These are phyloP conservation scores for Raja brachyura DNA, from an alignment of 2,113 vertebrate species.

Conservation along the genomic window DNA sequence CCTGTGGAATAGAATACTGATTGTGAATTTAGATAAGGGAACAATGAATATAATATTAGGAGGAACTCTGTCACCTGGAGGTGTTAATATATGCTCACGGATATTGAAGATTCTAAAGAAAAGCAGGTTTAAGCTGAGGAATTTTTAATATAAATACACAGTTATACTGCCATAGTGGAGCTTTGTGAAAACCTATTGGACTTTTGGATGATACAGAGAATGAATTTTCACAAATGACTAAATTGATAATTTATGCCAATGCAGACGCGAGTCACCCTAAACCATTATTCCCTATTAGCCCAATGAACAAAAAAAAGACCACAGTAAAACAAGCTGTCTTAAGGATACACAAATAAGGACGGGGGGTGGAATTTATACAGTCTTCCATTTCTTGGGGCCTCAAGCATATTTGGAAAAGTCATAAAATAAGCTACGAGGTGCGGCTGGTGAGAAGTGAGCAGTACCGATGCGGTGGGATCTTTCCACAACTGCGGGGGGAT, in stretches of 20 bases:
- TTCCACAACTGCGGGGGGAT: neutral
- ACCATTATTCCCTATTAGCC: neutral
- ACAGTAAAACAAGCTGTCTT: neutral
- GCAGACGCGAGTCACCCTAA: neutral
- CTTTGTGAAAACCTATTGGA: no score
- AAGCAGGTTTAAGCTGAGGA: neutral
- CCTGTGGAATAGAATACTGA: neutral
- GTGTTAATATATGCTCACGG: no score
- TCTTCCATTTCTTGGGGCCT: neutral
- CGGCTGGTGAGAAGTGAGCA: no score
- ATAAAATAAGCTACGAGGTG: neutral
- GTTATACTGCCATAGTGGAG: no score
- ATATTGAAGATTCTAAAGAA: neutral
- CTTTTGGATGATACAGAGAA: neutral
- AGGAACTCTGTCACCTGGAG: neutral
- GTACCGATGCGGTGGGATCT: no score
- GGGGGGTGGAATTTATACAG: neutral
- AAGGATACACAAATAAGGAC: neutral
- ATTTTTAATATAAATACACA: neutral
- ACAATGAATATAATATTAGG: neutral
- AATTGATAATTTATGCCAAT: neutral
- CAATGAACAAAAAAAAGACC: neutral
- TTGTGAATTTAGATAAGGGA: neutral
- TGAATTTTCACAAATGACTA: neutral
- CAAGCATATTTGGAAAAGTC: neutral